Evolutionary conservation across 2,888 invertebrate genomes (phyloP), one percentile per base, ranked within the genome.

Genomic region (Polydrusus cervinus): DNA sequence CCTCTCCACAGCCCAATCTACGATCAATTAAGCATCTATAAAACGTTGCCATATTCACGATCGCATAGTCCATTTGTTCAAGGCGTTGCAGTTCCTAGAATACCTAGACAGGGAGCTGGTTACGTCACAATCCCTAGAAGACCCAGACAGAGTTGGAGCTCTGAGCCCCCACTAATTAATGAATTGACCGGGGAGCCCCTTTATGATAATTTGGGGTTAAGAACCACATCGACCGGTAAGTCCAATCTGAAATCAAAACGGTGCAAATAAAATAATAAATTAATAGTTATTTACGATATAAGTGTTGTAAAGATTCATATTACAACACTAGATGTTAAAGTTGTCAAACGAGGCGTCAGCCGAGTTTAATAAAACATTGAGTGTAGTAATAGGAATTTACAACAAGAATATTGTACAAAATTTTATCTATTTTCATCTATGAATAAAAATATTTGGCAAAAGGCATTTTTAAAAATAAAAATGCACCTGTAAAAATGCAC

Each of bases 51-150:
- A 10, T 94, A 95, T 87, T 94, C 94, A 40, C 89, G 87, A 74
- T 93, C 93, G 38, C 93, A 93, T 77, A 94, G 94, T n/a, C 94
- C 94, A 0, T 94, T 94, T 81, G 90, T 92, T 38, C 74, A 74
- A 38, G 91, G 92, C 7, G 89, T 89, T 6, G 47, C 77, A n/a
- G 5, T 78, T 14, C 74, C 80, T 13, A 72, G 81, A 73, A 78
- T 84, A 74, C 80, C 93, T 93, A 5, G 90, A 93, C 78, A 80
- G 51, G 94, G 94, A 38, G 83, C 83, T 10, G 95, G 95, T 11
- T 96, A 95, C 85, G 95, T 95, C 53, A 96, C 96, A 14, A 95
- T 96, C 75, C 96, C 96, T 0, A 89, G 96, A 79, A 89, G 95
- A 82, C 95, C 95, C 0, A 89, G 96, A 78, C 94, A 94, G 0